phyloP scores from a whole-genome alignment of 2,888 invertebrate genomes.

The Mongoloraphidia duomilia region DNA sequence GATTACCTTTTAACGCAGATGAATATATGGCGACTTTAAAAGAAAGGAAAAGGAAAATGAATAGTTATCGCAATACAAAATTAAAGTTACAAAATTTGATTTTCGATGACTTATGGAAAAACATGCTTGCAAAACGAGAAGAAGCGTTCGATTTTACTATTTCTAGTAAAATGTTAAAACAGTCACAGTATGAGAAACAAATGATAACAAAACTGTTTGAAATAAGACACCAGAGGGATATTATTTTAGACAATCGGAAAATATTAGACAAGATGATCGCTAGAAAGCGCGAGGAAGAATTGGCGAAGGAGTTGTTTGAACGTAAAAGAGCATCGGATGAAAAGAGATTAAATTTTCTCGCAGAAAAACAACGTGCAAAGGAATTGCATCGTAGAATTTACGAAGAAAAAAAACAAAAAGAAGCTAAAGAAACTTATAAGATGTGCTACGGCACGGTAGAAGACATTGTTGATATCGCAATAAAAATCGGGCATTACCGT shows the following conservation, averaged over 20 bases:
- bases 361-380: slow-evolving; percentile 34
- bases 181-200: slow-evolving; percentile 50
- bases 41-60: no score
- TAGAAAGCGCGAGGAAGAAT: slow-evolving; percentile 34
- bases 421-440: slow-evolving; percentile 32
- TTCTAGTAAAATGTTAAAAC: slow-evolving; percentile 40
- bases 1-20: no score
- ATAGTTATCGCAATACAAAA: not conserved
- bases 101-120: slow-evolving; percentile 36
- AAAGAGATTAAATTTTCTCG: slow-evolving; percentile 20
- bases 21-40: no score
- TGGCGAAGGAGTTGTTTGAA: slow-evolving; percentile 32
- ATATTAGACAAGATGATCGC: slow-evolving; percentile 35
- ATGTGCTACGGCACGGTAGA: slow-evolving; percentile 37
- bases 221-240: slow-evolving; percentile 40
- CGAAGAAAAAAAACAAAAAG: slow-evolving; percentile 35
- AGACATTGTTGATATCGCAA: slow-evolving; percentile 40
- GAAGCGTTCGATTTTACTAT: slow-evolving; percentile 34
- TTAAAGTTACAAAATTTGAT: slow-evolving; percentile 31
- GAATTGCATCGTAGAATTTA: slow-evolving; percentile 39
- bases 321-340: slow-evolving; percentile 29
- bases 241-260: slow-evolving; percentile 37
- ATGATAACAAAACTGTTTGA: slow-evolving; percentile 47
- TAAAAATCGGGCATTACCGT: slow-evolving; percentile 36
- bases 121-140: slow-evolving; percentile 37